Evolutionary conservation across 2,797 vertebrate genomes (phyloP), one percentile per base, ranked within the genome.

Genomic region (Amblyraja radiata): DNA sequence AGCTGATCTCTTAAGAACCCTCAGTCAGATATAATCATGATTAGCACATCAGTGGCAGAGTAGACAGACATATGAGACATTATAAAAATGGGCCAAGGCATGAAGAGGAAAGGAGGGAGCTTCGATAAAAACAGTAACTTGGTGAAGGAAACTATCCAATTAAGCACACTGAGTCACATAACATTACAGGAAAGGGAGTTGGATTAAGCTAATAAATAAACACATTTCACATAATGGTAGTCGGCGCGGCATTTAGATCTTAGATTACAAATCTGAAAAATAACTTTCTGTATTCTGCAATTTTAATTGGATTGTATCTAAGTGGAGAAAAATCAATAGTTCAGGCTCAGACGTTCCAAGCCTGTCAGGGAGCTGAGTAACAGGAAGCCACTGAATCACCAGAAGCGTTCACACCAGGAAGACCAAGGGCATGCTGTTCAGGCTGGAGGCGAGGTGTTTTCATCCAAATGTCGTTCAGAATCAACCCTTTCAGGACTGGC

Each of bases 261-360:
- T 63, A 5, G 54, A 63, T 63, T 61, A 36, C 13, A 86, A 63
- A 63, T n/a, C n/a, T 61, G 11, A 86, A 61, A 86, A 86, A 61
- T 61, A 86, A 13, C 28, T 61, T 86, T 86, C 83, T 61, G 58
- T 61, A 14, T n/a, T n/a, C 58, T 14, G 13, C 58, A 61, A 3
- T 6, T 86, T 63, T 63, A 86, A 86, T n/a, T 86, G 61, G 83
- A 6, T 78, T 78, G 6, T 13, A 78, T 36, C 83, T 61, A 25
- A n/a, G 83, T 7, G 25, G 11, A 81, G 58, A 28, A 61, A 86
- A n/a, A 61, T 86, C 83, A n/a, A 63, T 86, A 86, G 25, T 28
- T 86, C 32, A 18, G 79, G 46, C 36, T 46, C 81, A 83, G 54
- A 63, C 58, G n/a, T 86, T 86, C 63, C 83, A 86, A 86, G 83